These are phyloP conservation scores for Himantopus leucocephalus DNA, from an alignment of 2,113 vertebrate species.

Conservation along the genomic window DNA sequence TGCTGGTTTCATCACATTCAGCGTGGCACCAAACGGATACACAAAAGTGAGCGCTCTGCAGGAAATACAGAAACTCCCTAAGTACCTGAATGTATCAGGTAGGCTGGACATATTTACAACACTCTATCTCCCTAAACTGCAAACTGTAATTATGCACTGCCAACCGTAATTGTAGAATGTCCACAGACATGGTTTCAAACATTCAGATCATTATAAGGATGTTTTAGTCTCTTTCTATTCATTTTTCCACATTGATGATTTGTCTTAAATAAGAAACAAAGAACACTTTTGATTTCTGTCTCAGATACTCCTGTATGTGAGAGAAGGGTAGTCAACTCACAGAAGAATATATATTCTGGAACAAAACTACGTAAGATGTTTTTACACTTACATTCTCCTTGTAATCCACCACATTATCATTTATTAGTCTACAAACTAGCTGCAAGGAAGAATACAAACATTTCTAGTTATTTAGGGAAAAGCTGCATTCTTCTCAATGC, in stretches of 20 bases:
- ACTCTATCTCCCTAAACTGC: background rate
- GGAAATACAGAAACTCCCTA: background rate
- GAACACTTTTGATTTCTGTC: background rate
- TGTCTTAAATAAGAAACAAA: background rate
- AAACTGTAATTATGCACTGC: background rate
- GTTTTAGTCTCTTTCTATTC: background rate
- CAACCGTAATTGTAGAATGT: background rate
- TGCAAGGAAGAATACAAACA: background rate
- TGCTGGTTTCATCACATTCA: slow-evolving; percentile 94
- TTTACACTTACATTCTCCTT: background rate
- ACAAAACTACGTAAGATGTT: background rate
- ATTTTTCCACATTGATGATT: background rate
- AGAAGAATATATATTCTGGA: background rate
- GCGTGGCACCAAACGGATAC: slow-evolving; percentile 92
- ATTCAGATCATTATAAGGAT: background rate
- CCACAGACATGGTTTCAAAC: background rate
- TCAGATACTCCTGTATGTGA: background rate
- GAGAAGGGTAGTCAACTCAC: background rate
- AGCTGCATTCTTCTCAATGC: background rate
- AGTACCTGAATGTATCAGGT: background rate
- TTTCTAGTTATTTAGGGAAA: background rate
- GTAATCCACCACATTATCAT: background rate
- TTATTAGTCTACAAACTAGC: background rate
- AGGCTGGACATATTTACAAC: background rate
- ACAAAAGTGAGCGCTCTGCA: slow-evolving; percentile 91